These are phyloP conservation scores for Alectura lathami DNA, from an alignment of 2,113 vertebrate genomes.

Conservation along the genomic window DNA sequence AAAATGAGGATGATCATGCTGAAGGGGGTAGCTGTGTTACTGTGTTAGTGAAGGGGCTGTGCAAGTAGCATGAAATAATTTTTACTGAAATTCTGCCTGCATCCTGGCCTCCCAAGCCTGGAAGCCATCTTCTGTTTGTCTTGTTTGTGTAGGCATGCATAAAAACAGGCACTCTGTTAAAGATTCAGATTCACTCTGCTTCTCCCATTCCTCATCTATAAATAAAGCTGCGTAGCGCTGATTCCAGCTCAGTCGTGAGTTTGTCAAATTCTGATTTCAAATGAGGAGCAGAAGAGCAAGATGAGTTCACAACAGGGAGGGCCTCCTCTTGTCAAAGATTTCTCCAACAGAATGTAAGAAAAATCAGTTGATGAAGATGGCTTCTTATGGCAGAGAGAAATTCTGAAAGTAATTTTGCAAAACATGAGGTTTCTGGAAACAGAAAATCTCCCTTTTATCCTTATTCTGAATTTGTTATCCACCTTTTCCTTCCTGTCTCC, in stretches of 20 bases:
- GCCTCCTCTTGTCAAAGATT: neutral
- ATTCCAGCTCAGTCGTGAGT: neutral
- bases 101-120: neutral
- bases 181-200: conserved; percentile 12
- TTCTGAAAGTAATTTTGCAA: neutral
- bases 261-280: neutral
- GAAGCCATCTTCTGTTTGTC: neutral
- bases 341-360: neutral
- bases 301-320: neutral
- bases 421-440: neutral
- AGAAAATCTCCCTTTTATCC: neutral
- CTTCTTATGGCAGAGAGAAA: neutral
- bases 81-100: neutral
- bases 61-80: neutral
- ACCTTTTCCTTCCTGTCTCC: neutral
- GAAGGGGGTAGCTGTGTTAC: neutral
- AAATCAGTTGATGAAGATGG: neutral
- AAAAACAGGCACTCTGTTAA: neutral
- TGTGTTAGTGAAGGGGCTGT: neutral
- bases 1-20: neutral
- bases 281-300: neutral
- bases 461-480: neutral
- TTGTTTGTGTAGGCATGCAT: neutral
- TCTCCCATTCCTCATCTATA: neutral
- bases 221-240: neutral